Evolutionary conservation across 2,888 invertebrate genomes (phyloP).

Genomic region (Polyploca ridens): DNA sequence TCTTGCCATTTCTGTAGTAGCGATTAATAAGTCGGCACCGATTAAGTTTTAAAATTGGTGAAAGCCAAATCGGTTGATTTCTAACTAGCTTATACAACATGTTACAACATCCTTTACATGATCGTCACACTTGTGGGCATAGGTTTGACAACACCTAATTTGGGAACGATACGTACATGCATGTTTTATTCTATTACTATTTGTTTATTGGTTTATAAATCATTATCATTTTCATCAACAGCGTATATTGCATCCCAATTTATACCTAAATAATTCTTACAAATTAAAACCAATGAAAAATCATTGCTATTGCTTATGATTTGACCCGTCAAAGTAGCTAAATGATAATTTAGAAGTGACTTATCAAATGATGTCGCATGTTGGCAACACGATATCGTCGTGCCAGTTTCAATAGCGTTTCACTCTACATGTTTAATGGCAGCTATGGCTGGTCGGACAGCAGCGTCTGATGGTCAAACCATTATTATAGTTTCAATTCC

Average conservation of each 20-base stretch:
- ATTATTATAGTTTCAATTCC: constrained; percentile 30
- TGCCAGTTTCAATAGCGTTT: constrained; percentile 27
- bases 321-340: background rate
- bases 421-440: constrained; percentile 17
- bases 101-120: constrained; percentile 28
- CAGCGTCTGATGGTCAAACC: constrained; percentile 23
- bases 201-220: background rate
- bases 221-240: background rate
- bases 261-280: too few species aligned
- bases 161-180: background rate
- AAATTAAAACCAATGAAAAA: background rate
- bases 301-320: background rate
- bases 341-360: background rate
- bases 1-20: constrained; percentile 48
- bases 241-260: background rate
- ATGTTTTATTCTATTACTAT: background rate
- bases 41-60: constrained; percentile 47
- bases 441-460: background rate
- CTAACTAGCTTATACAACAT: constrained; percentile 29
- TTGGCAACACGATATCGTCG: background rate
- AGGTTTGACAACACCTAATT: background rate
- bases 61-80: constrained; percentile 41
- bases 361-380: background rate
- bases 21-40: constrained; percentile 37
- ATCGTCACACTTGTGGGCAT: background rate